Evolutionary conservation across 2,797 vertebrate species (phyloP).

Genomic region (Okamejei kenojei): DNA sequence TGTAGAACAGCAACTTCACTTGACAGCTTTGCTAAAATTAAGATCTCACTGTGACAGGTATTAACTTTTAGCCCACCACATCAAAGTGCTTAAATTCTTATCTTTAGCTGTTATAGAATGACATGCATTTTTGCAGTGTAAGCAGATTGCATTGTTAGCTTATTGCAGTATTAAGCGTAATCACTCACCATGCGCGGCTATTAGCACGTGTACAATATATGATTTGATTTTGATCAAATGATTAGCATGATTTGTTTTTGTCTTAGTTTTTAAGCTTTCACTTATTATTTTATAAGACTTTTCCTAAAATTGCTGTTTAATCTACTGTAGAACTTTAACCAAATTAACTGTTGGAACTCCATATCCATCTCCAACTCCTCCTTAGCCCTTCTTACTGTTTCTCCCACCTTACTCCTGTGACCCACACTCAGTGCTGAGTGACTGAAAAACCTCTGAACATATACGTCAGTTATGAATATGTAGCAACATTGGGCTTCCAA

Average conservation of each 20-base stretch:
- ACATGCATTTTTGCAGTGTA: not conserved
- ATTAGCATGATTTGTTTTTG: not conserved
- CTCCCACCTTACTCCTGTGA: not conserved
- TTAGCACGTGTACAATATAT: not conserved
- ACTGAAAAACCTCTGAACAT: not conserved
- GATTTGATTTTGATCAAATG: not conserved
- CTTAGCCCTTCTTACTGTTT: too few species aligned
- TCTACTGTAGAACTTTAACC: not conserved
- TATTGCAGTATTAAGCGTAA: not conserved
- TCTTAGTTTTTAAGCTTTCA: not conserved
- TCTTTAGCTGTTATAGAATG: not conserved
- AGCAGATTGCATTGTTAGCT: not conserved
- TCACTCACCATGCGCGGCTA: not conserved
- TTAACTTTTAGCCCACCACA: not conserved
- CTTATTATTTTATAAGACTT: not conserved
- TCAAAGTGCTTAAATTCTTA: not conserved
- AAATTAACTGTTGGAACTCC: not conserved
- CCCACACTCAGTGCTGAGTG: not conserved
- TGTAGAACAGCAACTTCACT: not conserved
- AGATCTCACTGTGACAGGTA: not conserved
- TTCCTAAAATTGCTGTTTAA: not conserved
- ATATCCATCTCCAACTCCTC: not conserved
- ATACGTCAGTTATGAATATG: not conserved
- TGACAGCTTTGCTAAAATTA: not conserved
- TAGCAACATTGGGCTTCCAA: not conserved